Conservation (phyloP, 2,888 invertebrate species). For the Eristalis arbustorum region DNA sequence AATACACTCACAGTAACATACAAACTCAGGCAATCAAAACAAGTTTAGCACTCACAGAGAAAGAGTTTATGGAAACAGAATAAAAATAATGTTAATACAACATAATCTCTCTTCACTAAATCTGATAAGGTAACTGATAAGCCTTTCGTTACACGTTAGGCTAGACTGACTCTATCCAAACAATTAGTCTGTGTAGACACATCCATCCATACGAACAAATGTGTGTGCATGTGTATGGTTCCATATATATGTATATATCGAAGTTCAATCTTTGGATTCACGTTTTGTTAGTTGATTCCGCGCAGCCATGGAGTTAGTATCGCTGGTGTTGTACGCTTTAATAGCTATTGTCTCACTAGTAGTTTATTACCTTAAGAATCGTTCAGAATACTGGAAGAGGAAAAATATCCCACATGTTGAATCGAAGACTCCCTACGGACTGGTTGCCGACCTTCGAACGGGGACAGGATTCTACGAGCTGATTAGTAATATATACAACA, state of each 20-base stretch:
- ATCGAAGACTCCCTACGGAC: constrained; percentile 65
- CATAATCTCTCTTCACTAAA: neutral
- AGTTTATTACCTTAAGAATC: neutral
- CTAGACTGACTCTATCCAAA: neutral
- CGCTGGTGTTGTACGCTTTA: neutral
- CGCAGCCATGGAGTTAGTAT: neutral
- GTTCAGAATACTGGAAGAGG: constrained; percentile 71
- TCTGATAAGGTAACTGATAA: neutral
- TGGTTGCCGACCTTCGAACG: constrained; percentile 71
- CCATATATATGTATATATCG: neutral
- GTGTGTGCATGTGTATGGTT: neutral
- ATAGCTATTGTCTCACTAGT: neutral
- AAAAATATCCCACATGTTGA: constrained; percentile 72
- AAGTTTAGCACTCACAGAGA: too few relatives aligned
- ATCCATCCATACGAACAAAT: neutral
- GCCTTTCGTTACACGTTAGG: neutral
- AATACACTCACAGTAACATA: too few relatives aligned
- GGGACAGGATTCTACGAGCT: constrained; percentile 73
- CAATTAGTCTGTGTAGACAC: neutral
- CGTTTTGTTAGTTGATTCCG: neutral
- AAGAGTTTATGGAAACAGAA: too few relatives aligned
- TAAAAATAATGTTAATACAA: neutral
- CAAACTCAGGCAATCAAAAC: too few relatives aligned
- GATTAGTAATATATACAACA: constrained; percentile 73
- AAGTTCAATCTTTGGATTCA: neutral